Base-by-base conservation (phyloP, 2,888 invertebrate species). In the Linhomoeus sp. region DNA sequence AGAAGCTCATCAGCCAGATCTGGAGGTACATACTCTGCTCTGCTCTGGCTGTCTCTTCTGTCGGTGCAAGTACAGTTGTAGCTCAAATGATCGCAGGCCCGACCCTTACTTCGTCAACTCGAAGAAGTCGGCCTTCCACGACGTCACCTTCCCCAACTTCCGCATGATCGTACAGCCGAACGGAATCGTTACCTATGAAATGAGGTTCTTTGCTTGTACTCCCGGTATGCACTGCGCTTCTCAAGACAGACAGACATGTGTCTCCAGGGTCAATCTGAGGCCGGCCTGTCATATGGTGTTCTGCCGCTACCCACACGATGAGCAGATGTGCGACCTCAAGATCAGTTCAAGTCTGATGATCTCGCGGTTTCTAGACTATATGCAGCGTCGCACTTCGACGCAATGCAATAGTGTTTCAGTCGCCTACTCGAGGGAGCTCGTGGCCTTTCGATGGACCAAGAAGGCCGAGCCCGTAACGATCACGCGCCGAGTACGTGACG, bases 41-140 rank as follows among this genome's bases (percentile, higher is more conserved):
- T n/a, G n/a, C n/a, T n/a, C n/a, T n/a, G n/a, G n/a, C n/a, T n/a
- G n/a, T n/a, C n/a, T n/a, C n/a, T n/a, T n/a, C n/a, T n/a, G n/a
- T n/a, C n/a, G n/a, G n/a, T n/a, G n/a, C n/a, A n/a, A n/a, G n/a
- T n/a, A n/a, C n/a, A n/a, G n/a, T n/a, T n/a, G n/a, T n/a, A n/a
- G n/a, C n/a, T n/a, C n/a, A n/a, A n/a, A n/a, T n/a, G n/a, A n/a
- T n/a, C n/a, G n/a, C n/a, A n/a, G 56, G 36, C 62, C 62, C 2
- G 62, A 62, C 49, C 59, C 60, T 1, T 59, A 58, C 45, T 59
- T 62, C 44, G 57, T 60, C 36, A 62, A 62, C 47, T 60, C 62
- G 23, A 61, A 60, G 5, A 12, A 45, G 3, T 5, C 39, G 9
- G 9, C 3, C 14, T 17, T 62, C 44, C 62, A 62, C 45, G 47